These are phyloP conservation scores for Pheosia tremula DNA, from an alignment of 2,888 invertebrate species.

Conservation along the genomic window DNA sequence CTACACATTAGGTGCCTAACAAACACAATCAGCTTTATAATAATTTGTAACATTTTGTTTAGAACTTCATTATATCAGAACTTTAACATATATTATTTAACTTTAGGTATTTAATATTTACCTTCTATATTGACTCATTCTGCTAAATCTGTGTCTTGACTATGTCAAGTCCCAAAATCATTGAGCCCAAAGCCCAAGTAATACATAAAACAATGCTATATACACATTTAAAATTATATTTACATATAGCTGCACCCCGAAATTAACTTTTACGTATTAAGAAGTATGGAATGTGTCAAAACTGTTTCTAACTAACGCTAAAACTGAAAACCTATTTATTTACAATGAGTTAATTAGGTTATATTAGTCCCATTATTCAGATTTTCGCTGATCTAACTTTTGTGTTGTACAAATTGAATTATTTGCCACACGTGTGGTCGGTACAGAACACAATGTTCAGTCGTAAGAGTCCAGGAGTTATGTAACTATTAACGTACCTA, in stretches of 20 bases:
- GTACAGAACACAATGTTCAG: too few relatives aligned
- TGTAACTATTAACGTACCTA: too few relatives aligned
- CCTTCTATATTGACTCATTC: constrained; percentile 19
- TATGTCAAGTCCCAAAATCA: constrained; percentile 45
- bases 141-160: constrained; percentile 37
- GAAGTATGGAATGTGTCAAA: constrained; percentile 76
- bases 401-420: constrained; percentile 8
- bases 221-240: constrained; percentile 70
- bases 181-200: constrained; percentile 46
- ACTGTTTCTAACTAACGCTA: constrained; percentile 59
- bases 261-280: constrained; percentile 55
- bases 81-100: background rate
- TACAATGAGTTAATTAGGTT: constrained; percentile 34
- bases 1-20: constrained; percentile 5
- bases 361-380: constrained; percentile 40
- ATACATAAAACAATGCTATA: constrained; percentile 58
- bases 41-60: constrained; percentile 4
- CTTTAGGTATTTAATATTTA: background rate
- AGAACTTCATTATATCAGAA: background rate
- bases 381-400: constrained; percentile 25
- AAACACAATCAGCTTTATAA: constrained; percentile 1
- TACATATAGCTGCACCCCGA: constrained; percentile 71
- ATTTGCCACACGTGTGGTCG: too few relatives aligned
- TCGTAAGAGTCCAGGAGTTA: too few relatives aligned
- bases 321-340: constrained; percentile 42